Conservation (phyloP, 2,888 invertebrate species). For the Cryptophagus acutangulus region DNA sequence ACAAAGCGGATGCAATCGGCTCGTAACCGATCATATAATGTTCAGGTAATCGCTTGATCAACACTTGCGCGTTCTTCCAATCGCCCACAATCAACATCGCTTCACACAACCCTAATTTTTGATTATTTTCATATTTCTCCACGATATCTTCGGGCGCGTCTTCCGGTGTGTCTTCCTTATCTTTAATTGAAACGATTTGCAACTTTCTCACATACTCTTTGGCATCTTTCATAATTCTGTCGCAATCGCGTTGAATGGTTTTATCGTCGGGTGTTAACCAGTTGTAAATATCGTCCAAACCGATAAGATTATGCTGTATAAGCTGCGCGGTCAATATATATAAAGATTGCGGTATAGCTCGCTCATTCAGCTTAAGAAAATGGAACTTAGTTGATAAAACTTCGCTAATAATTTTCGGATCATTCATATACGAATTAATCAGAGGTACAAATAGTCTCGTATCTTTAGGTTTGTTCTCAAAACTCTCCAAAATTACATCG, state of each 20-base stretch:
- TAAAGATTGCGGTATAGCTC: conserved; percentile 72
- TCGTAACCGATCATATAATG: conserved; percentile 72
- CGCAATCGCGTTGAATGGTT: conserved; percentile 73
- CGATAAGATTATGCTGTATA: conserved; percentile 80
- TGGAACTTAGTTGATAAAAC: conserved; percentile 90
- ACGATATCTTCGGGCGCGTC: conserved; percentile 62
- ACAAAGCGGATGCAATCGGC: conserved; percentile 73
- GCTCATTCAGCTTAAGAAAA: conserved; percentile 62
- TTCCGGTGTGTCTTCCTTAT: conserved; percentile 65
- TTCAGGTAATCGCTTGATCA: conserved; percentile 79
- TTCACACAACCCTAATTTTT: conserved; percentile 90
- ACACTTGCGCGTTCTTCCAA: conserved; percentile 78
- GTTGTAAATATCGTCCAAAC: conserved; percentile 81
- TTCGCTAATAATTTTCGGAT: conserved; percentile 83
- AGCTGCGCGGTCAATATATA: conserved; percentile 88
- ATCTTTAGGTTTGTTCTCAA: conserved; percentile 81
- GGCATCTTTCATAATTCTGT: conserved; percentile 75
- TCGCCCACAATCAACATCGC: conserved; percentile 83
- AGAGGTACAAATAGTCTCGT: conserved; percentile 81
- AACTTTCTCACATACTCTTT: conserved; percentile 85
- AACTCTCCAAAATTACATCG: conserved; percentile 93
- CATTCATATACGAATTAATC: conserved; percentile 81
- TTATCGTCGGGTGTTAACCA: conserved; percentile 88
- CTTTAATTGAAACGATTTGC: conserved; percentile 75
- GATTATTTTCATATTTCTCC: conserved; percentile 66